A percentile compares a stretch with the other conserved stretches of the same genome.
Conservation (phyloP, 2,113 vertebrate species). For the Ceratotherium simum region DNA sequence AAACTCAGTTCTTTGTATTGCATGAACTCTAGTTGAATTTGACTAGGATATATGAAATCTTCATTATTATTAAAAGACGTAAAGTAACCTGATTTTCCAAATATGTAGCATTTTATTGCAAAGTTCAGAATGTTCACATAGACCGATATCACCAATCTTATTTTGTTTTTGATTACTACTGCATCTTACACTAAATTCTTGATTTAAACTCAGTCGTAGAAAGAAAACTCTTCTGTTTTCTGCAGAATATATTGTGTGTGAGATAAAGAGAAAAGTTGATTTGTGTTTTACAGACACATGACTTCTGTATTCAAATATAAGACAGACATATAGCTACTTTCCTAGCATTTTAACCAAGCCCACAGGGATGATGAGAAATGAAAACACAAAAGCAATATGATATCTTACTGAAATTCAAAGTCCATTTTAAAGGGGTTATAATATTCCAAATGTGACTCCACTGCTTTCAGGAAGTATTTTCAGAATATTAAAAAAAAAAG, state of each 20-base stretch:
- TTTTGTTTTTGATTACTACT: not conserved
- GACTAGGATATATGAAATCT: not conserved
- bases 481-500: not conserved
- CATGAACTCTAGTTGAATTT: not conserved
- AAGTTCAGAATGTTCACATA: not conserved
- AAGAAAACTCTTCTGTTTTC: not conserved
- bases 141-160: not conserved
- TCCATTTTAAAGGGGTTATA: not conserved
- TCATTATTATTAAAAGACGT: not conserved
- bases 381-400: not conserved
- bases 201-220: not conserved
- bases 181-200: not conserved
- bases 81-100: not conserved
- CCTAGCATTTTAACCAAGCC: not conserved
- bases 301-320: not conserved
- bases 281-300: not conserved
- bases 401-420: not conserved
- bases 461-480: conserved; percentile 14
- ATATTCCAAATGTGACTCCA: not conserved
- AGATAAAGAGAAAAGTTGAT: not conserved
- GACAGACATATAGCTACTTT: not conserved
- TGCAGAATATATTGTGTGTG: not conserved
- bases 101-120: not conserved
- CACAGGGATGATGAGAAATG: not conserved
- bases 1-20: not conserved